Evolutionary conservation across 2,797 vertebrate species (phyloP).

Genomic region (Ara ararauna): DNA sequence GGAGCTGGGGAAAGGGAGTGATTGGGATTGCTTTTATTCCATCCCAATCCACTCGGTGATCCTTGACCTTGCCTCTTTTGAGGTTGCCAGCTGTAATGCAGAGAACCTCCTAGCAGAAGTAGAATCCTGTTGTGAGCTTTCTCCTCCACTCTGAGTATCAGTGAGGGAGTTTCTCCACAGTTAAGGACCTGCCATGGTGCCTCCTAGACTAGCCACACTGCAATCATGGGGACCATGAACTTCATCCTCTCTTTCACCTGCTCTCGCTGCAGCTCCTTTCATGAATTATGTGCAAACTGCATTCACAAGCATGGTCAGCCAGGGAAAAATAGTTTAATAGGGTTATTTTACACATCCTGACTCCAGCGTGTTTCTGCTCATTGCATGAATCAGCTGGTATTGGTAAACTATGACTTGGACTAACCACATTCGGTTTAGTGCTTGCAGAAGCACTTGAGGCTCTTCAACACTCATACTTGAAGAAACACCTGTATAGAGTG

Average conservation of each 20-base stretch:
- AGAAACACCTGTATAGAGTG: not conserved
- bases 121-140: not conserved
- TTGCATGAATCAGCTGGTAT: slow-evolving; percentile 36
- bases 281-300: not conserved
- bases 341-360: slow-evolving; percentile 25
- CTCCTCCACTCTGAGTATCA: not conserved
- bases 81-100: not conserved
- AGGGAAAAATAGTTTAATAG: not conserved
- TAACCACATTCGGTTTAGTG: slow-evolving; percentile 19
- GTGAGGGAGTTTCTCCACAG: not conserved
- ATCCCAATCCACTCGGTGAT: not conserved
- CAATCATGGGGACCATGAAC: not conserved
- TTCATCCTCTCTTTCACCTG: not conserved
- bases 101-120: not conserved
- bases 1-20: not conserved
- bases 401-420: slow-evolving; percentile 30
- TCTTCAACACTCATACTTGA: not conserved
- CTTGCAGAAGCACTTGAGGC: slow-evolving; percentile 38
- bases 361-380: slow-evolving; percentile 46
- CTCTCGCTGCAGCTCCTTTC: not conserved
- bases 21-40: not conserved
- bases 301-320: not conserved
- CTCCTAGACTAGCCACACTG: not conserved
- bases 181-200: not conserved
- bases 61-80: not conserved